Percentiles rank a stretch among this genome's conserved stretches.
phyloP scores from a whole-genome alignment of 2,113 vertebrate genomes.

The Caloenas nicobarica region DNA sequence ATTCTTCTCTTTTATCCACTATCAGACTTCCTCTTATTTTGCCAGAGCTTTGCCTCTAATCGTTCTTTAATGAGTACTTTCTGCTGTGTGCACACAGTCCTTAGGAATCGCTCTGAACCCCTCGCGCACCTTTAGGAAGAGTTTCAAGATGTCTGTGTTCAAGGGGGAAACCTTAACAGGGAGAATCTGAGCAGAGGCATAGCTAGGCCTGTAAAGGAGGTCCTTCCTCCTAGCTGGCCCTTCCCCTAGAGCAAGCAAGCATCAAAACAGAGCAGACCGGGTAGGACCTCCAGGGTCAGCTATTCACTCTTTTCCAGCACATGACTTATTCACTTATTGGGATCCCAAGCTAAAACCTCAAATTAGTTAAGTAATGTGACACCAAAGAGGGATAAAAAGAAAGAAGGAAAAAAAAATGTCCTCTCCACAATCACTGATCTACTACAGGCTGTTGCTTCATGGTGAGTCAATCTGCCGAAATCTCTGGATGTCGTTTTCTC shows the following conservation, averaged over 20 bases:
- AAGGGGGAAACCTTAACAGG: not conserved
- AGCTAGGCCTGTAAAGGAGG: not conserved
- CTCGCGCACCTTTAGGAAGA: not conserved
- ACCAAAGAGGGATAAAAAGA: not conserved
- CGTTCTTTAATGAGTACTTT: not conserved
- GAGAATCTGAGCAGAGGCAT: not conserved
- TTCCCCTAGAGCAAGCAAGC: not conserved
- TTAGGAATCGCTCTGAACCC: not conserved
- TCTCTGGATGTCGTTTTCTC: not conserved
- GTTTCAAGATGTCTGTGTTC: not conserved
- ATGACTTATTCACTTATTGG: not conserved
- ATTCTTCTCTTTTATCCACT: not conserved
- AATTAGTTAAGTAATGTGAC: not conserved
- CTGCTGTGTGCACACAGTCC: not conserved
- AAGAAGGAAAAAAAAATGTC: not conserved
- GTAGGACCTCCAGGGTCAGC: not conserved
- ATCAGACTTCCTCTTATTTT: not conserved
- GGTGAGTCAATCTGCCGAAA: not conserved
- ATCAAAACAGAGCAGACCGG: not conserved
- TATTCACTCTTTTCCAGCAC: not conserved
- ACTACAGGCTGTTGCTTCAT: not conserved
- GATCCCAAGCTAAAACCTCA: not conserved
- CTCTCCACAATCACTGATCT: not conserved
- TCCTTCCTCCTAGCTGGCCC: not conserved
- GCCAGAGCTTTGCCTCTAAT: not conserved